Percentiles rank a stretch among this genome's conserved stretches.
phyloP scores from a whole-genome alignment of 37 sponge, comb jelly and placozoan genomes.

The Oopsacas minuta region DNA sequence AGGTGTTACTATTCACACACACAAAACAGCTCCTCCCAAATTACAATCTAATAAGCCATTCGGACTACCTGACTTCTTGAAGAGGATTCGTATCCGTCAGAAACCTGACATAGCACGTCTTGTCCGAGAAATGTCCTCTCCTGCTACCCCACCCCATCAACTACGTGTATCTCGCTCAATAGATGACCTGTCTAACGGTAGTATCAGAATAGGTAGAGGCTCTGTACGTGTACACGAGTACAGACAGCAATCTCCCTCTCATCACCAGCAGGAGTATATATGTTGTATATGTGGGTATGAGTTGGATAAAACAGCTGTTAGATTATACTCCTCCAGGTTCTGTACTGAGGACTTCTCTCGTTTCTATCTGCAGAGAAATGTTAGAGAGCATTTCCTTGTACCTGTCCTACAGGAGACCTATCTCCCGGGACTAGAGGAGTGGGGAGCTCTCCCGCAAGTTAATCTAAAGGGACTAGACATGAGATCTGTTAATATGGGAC shows the following conservation, averaged over 20 bases:
- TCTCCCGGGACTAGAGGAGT: neutral
- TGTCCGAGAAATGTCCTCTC: neutral
- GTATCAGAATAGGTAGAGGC: neutral
- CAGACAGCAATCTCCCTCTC: neutral
- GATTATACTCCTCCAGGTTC: neutral
- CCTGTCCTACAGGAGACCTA: slow-evolving; percentile 13
- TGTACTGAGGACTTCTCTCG: neutral
- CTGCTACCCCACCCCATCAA: neutral
- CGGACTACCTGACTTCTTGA: neutral
- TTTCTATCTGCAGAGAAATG: slow-evolving; percentile 12
- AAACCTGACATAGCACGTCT: neutral
- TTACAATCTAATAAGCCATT: neutral
- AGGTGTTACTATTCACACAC: neutral
- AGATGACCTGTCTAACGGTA: neutral
- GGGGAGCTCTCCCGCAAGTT: neutral
- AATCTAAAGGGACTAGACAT: slow-evolving; percentile 11
- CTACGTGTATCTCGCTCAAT: neutral
- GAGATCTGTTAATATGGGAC: neutral
- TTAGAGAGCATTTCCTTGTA: neutral
- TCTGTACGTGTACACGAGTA: neutral
- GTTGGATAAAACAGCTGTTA: neutral
- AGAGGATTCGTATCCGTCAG: neutral
- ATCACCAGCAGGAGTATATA: neutral
- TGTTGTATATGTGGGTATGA: neutral
- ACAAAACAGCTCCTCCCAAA: neutral